Percentiles rank a stretch among this genome's conserved stretches.
phyloP scores from a whole-genome alignment of 2,797 vertebrate genomes.

The Tokudaia tokunoshimensis region DNA sequence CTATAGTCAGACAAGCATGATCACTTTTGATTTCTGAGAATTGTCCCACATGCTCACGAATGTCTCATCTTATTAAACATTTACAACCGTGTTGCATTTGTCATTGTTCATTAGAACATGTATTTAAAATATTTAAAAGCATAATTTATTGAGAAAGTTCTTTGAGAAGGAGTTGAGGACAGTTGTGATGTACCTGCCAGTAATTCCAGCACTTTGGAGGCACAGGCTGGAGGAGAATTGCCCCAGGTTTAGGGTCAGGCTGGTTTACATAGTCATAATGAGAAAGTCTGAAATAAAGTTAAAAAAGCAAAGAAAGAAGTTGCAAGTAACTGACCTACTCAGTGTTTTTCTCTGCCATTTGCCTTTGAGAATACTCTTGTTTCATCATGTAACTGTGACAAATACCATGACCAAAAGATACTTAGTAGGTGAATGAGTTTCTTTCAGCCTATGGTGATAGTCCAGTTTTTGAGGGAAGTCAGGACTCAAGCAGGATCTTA shows the following conservation, averaged over 20 bases:
- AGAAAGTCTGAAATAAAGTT: not conserved
- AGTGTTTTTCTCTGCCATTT: conserved; percentile 2
- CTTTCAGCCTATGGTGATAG: not conserved
- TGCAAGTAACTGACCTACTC: not conserved
- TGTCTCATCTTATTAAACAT: conserved; percentile 5
- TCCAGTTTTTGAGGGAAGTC: not conserved
- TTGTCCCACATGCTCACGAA: conserved; percentile 39
- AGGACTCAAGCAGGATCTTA: not conserved
- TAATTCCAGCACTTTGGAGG: not conserved
- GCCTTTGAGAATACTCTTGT: not conserved
- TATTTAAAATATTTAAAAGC: conserved; percentile 58
- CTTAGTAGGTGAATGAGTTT: not conserved
- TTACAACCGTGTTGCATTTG: conserved; percentile 44
- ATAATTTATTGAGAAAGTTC: conserved; percentile 18
- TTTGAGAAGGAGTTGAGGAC: conserved; percentile 45
- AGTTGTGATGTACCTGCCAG: not conserved
- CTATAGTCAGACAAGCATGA: conserved; percentile 48
- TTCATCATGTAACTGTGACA: not conserved
- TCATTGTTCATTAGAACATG: conserved; percentile 35
- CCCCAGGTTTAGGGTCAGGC: not conserved
- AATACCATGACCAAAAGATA: not conserved
- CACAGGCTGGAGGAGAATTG: not conserved
- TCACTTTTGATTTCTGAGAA: conserved; percentile 63
- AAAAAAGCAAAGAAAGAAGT: not conserved
- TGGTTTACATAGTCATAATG: not conserved